Percentiles rank a stretch among this genome's conserved stretches.
These are phyloP conservation scores for Metalampra italica DNA, from an alignment of 2,888 invertebrate genomes.

Conservation along the genomic window DNA sequence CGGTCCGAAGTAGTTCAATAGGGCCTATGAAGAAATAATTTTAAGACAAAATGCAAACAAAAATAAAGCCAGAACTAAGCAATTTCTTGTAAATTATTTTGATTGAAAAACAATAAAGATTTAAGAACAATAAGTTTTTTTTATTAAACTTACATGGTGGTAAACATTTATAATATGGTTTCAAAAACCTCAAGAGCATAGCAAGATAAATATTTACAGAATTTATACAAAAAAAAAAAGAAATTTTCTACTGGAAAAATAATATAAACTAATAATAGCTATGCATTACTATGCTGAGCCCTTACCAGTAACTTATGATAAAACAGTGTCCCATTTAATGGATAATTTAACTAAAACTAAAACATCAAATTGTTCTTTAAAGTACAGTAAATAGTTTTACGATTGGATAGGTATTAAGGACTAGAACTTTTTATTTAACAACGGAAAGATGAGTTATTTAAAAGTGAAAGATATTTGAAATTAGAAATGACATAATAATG, in stretches of 20 bases:
- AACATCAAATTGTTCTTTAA: not conserved
- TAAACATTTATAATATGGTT: not conserved
- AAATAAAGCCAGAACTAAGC: too few species aligned
- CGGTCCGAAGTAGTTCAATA: too few species aligned
- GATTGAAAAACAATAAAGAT: too few species aligned
- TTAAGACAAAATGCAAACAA: too few species aligned
- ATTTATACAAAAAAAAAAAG: constrained; percentile 6
- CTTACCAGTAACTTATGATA: constrained; percentile 9
- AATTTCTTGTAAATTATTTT: too few species aligned
- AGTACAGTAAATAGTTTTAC: constrained; percentile 1
- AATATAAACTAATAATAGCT: not conserved
- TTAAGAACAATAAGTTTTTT: too few species aligned
- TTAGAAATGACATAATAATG: too few species aligned
- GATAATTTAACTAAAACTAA: constrained; percentile 9
- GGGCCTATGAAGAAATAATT: too few species aligned
- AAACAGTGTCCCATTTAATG: constrained; percentile 18
- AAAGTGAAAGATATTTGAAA: not conserved
- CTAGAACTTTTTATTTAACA: constrained; percentile 3
- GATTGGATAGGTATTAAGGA: constrained; percentile 5
- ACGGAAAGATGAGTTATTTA: not conserved
- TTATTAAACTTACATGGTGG: too few species aligned
- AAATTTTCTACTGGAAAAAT: constrained; percentile 9
- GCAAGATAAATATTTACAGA: constrained; percentile 12
- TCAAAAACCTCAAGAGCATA: constrained; percentile 12
- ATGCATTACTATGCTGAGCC: constrained; percentile 12